A percentile compares a stretch with the other conserved stretches of the same genome.
These are phyloP conservation scores for Orius laevigatus DNA, from an alignment of 1,140 invertebrate genomes.

Conservation along the genomic window DNA sequence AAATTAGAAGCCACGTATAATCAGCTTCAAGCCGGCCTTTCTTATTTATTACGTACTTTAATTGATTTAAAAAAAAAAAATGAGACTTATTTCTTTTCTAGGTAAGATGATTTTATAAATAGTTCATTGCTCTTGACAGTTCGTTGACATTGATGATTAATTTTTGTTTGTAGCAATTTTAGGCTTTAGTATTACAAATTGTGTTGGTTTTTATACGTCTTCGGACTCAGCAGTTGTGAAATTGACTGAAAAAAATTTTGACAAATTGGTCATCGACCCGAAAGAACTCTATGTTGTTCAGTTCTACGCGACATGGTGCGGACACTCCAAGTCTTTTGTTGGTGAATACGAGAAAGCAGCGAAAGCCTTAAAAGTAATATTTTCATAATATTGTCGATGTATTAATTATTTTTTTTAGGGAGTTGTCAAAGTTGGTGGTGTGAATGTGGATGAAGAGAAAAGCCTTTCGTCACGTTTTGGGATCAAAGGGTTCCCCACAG, in stretches of 20 bases:
- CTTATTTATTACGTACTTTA: too few relatives aligned
- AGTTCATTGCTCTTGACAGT: too few relatives aligned
- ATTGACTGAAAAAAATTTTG: conserved; percentile 25
- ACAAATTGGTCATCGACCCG: conserved; percentile 25
- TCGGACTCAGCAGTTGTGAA: conserved; percentile 29
- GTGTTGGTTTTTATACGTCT: not conserved
- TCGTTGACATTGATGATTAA: too few relatives aligned
- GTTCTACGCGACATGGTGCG: conserved; percentile 63
- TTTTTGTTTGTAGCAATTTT: too few relatives aligned
- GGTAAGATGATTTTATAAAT: too few relatives aligned
- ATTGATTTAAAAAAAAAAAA: too few relatives aligned
- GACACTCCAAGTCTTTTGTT: conserved; percentile 49
- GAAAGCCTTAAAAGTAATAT: conserved; percentile 59
- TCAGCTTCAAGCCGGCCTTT: too few relatives aligned
- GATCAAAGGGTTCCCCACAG: conserved; percentile 85
- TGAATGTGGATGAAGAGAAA: conserved; percentile 82
- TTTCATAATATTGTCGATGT: not conserved
- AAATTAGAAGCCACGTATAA: too few relatives aligned
- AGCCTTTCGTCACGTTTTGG: conserved; percentile 63
- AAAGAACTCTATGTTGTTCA: conserved; percentile 45
- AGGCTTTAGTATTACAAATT: too few relatives aligned
- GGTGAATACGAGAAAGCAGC: conserved; percentile 73
- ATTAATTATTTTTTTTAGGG: conserved; percentile 39
- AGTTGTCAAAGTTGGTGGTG: conserved; percentile 81
- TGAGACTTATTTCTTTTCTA: too few relatives aligned